These are phyloP conservation scores for Telmatochromis sp. DNA, from an alignment of 2,113 vertebrate genomes.

Conservation along the genomic window DNA sequence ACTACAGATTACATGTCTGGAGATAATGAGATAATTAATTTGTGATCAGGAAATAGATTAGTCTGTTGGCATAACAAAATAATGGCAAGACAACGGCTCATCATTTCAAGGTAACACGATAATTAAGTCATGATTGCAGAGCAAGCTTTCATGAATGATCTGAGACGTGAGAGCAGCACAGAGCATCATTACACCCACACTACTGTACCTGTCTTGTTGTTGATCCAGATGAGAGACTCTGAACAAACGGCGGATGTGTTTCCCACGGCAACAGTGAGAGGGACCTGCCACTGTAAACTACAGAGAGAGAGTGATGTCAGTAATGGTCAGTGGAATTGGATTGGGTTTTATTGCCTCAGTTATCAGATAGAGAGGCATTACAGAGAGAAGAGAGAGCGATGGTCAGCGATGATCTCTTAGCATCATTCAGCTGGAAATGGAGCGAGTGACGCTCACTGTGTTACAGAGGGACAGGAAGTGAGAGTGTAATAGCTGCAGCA, in stretches of 20 bases:
- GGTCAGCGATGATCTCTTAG: background rate
- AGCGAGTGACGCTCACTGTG: background rate
- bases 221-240: slow-evolving; percentile 94
- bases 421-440: slow-evolving; percentile 23
- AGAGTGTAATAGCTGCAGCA: background rate
- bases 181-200: background rate
- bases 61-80: background rate
- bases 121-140: background rate
- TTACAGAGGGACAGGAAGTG: background rate
- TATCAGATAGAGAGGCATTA: slow-evolving; percentile 6
- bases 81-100: background rate
- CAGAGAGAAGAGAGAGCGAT: background rate
- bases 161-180: background rate
- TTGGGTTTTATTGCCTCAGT: slow-evolving; percentile 16
- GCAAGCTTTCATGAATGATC: background rate
- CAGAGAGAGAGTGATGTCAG: slow-evolving; percentile 34
- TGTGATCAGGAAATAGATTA: background rate
- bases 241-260: slow-evolving; percentile 81
- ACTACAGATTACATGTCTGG: background rate
- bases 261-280: slow-evolving; percentile 89
- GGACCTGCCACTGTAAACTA: slow-evolving; percentile 95
- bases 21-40: background rate
- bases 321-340: background rate
- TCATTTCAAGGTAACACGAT: background rate
- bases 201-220: slow-evolving; percentile 88